Base-by-base conservation (phyloP, 2,888 invertebrate genomes). In the Phorcus lineatus region DNA sequence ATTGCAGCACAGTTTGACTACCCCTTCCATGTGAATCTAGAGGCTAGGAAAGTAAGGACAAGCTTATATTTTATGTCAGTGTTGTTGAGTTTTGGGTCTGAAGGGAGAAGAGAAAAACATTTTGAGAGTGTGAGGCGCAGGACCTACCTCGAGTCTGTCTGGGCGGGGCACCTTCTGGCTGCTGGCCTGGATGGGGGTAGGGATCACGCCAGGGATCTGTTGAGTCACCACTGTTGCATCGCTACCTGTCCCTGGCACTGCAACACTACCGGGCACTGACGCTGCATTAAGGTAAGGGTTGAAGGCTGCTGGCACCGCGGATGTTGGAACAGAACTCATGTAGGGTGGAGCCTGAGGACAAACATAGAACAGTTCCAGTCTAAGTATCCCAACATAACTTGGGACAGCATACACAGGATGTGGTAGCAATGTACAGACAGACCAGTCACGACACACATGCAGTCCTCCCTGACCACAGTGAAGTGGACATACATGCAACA, bases 121-220 rank as follows among this genome's bases (percentile, higher is more conserved):
- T 36, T 36, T 36, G 62, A 62, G 22, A 28, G 24, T 17, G 17
- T 16, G 62, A 62, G 62, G 62, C 9, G 62, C 62, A n/a, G 4
- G 74, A 57, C 86, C 81, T 95, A 98, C 98, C 97, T 98, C 98
- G 94, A 98, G 96, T 95, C 98, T 96, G 94, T 98, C 98, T 93
- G 97, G 92, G 94, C 98, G 96, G 91, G 97, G 97, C 95, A 97
- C 95, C 95, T 98, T 98, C 95, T 97, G 97, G 80, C 86, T 84
- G 55, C 79, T 81, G 28, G 86, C 80, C 53, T 84, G 83, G 36
- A 83, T 80, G 13, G 82, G 78, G 16, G 87, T 86, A 81, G 87
- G 87, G 82, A 88, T 88, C 83, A 89, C 87, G 62, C 86, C 87
- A 28, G 84, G 83, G 47, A 86, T 82, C 82, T 86, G 88, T 74